Evolutionary conservation across 2,888 invertebrate species (phyloP), one percentile per base, ranked within the genome.

Genomic region (Callyntrura guangdongensis): DNA sequence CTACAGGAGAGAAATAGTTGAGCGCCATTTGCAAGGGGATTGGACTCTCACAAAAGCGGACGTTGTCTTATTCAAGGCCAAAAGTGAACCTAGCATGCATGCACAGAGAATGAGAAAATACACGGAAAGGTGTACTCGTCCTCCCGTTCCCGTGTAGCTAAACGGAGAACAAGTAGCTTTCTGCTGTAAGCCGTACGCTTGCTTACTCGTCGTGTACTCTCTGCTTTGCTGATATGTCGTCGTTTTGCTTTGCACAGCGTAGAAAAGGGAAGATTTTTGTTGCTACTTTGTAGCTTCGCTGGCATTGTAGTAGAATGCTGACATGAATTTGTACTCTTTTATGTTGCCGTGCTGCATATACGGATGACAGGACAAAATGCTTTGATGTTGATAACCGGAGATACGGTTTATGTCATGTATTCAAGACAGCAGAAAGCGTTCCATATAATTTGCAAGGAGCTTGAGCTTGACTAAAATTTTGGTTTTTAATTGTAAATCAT

Each of bases 1-100:
- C 92, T 91, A 91, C 92, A 91, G 89, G 91, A 82, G 90, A 83
- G 84, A 89, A 91, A 92, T 92, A 83, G 86, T 91, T 92, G 93
- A 92, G 92, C 92, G 92, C 92, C 92, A 92, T 82, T 82, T 93
- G 82, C 81, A 61, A 85, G 93, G 93, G 86, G 17, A 88, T 69
- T 86, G 90, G 74, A 92, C 92, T 84, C 22, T 25, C n/a, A 86
- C 11, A 89, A 92, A 86, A 59, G 92, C 92, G 91, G 92, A 92
- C 92, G 72, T 88, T 87, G 27, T 77, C 74, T 20, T 14, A 12
- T 47, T 88, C 88, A 81, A 88, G 82, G 88, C 81, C 82, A 82
- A 74, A 22, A 49, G 0, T 4, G 36, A 5, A 53, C n/a, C 53
- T n/a, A n/a, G n/a, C n/a, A n/a, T n/a, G n/a, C n/a, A n/a, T n/a